A percentile compares a stretch with the other conserved stretches of the same genome.
Evolutionary conservation across 2,113 vertebrate species (phyloP).

Genomic region (Microcebus tavaratra): DNA sequence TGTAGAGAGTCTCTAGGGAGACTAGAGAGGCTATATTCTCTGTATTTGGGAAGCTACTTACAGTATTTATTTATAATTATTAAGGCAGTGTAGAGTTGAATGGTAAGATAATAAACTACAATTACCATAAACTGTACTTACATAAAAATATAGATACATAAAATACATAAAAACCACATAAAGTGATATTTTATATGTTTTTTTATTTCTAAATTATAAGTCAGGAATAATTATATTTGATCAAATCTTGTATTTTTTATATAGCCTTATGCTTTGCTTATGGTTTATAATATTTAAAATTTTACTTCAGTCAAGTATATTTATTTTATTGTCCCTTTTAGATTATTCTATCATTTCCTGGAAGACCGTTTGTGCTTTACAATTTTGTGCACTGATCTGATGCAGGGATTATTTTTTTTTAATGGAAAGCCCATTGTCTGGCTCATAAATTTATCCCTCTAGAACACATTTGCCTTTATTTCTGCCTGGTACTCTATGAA

Average conservation of each 20-base stretch:
- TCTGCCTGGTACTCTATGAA: neutral
- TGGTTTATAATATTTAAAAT: constrained; percentile 1
- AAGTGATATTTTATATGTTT: neutral
- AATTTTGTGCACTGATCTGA: neutral
- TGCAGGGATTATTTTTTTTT: neutral
- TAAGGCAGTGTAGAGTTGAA: neutral
- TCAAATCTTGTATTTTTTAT: neutral
- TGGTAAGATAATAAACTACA: neutral
- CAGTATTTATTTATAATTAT: neutral
- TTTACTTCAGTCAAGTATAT: neutral
- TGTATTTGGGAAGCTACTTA: neutral
- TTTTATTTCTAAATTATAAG: neutral
- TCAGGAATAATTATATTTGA: neutral
- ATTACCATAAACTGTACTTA: neutral
- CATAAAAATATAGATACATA: neutral
- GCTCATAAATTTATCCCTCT: neutral
- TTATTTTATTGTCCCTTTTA: neutral
- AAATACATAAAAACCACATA: no score
- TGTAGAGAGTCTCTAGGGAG: neutral
- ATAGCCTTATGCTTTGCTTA: neutral
- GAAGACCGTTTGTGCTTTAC: neutral
- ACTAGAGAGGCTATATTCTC: neutral
- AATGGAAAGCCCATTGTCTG: neutral
- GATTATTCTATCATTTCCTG: neutral
- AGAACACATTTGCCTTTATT: neutral